Conservation (phyloP, 1,140 invertebrate species). For the Physella acuta region DNA sequence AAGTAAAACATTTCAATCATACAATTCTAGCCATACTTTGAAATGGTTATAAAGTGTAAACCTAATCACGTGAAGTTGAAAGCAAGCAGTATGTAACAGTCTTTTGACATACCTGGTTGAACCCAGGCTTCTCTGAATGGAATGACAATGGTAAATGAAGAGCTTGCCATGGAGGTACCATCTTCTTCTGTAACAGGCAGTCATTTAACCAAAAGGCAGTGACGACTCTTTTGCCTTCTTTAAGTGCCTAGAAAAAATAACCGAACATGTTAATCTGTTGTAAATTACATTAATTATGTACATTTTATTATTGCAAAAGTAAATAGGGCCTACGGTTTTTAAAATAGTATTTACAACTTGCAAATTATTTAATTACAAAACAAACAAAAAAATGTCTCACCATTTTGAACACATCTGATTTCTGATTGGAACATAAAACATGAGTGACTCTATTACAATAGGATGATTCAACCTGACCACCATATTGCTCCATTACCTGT, state of each 20-base stretch:
- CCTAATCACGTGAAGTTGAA: neutral
- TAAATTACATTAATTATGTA: no score
- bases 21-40: no score
- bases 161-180: conserved; percentile 87
- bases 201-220: conserved; percentile 94
- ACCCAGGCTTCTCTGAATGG: conserved; percentile 66
- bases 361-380: no score
- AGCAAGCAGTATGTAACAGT: neutral
- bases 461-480: conserved; percentile 82
- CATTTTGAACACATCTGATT: conserved; percentile 83
- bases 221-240: conserved; percentile 82
- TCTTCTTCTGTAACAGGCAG: conserved; percentile 78
- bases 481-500: conserved; percentile 78
- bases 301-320: no score
- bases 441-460: conserved; percentile 87
- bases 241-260: conserved; percentile 67
- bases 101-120: conserved; percentile 59
- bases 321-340: no score
- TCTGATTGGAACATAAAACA: conserved; percentile 85
- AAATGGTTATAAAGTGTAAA: no score
- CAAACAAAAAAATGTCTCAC: conserved; percentile 61
- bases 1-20: no score
- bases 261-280: no score
- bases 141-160: conserved; percentile 86
- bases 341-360: neutral